Base-by-base conservation (phyloP, 2,113 vertebrate species). In the Ceyx cyanopectus region DNA sequence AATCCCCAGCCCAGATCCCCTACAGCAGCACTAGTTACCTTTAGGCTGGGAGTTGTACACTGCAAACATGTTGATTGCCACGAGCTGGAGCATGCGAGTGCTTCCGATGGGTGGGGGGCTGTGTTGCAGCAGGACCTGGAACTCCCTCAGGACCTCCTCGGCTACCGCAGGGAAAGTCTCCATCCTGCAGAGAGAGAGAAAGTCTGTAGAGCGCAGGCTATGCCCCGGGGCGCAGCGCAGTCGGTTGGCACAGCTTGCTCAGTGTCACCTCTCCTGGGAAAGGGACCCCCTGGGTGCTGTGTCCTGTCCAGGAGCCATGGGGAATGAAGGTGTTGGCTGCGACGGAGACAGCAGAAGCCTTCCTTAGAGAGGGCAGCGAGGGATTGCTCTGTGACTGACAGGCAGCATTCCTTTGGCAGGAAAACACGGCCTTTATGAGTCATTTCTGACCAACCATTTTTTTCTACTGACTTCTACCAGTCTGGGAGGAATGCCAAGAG, bases 61-160 rank as follows among this genome's bases (percentile, higher is more conserved):
- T 46, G 98, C 98, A 92, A 99, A 99, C 99, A 99, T 99, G 97
- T 99, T 99, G 98, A 99, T 98, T 56, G 99, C 99, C 97, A 99
- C 98, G 45, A 99, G 98, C 97, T 99, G 99, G 69, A 99, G 97
- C 98, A 99, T 98, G 80, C 99, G 98, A 37, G 98, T 98, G 95
- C 98, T 99, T 93, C 99, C 99, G 34, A 99, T 95, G 40, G 98
- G 98, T 40, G 98, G 98, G 5, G 99, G 99, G 91, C 99, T 98
- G 86, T 99, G 99, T 83, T 98, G 98, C 87, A 99, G 98, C 74
- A 99, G 97, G 5, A 97, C 98, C 91, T 97, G 97, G 96, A 99
- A 99, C 97, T 99, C 98, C 97, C 98, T 98, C 90, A 99, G 97
- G 75, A 99, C 98, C 63, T 98, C 98, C 51, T 97, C 97, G 3